Evolutionary conservation across 2,888 invertebrate genomes (phyloP).

Genomic region (Lobophora halterata): DNA sequence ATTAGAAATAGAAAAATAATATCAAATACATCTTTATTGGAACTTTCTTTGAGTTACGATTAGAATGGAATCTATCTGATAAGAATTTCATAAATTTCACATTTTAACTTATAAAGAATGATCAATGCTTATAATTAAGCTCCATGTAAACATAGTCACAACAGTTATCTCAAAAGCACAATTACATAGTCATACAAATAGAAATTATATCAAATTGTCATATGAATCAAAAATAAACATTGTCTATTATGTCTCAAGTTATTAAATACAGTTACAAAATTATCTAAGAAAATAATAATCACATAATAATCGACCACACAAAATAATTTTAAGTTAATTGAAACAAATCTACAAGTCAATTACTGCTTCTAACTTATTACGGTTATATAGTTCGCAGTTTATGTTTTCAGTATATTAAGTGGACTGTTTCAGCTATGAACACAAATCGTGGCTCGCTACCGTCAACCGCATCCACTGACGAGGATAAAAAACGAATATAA

Average conservation of each 20-base stretch:
- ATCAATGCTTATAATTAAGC: slow-evolving; percentile 30
- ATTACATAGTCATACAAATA: slow-evolving; percentile 32
- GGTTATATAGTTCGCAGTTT: slow-evolving; percentile 55
- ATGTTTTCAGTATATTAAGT: slow-evolving; percentile 62
- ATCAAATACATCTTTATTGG: slow-evolving; percentile 75
- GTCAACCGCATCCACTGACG: slow-evolving; percentile 61
- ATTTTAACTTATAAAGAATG: slow-evolving; percentile 25
- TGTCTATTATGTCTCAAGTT: slow-evolving; percentile 70
- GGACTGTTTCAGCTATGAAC: slow-evolving; percentile 73
- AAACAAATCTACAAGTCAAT: slow-evolving; percentile 48
- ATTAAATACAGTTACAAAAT: slow-evolving; percentile 49
- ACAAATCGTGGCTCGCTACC: slow-evolving; percentile 75
- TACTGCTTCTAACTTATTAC: slow-evolving; percentile 44
- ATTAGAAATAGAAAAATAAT: slow-evolving; percentile 81
- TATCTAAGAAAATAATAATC: slow-evolving; percentile 60
- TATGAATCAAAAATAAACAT: slow-evolving; percentile 57
- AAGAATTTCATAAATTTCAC: slow-evolving; percentile 23
- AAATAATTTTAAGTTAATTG: slow-evolving; percentile 48
- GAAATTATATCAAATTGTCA: slow-evolving; percentile 52
- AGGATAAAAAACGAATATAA: slow-evolving; percentile 60
- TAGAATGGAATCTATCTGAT: slow-evolving; percentile 17
- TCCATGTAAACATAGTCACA: slow-evolving; percentile 38
- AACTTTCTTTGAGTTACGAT: slow-evolving; percentile 69
- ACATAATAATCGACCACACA: slow-evolving; percentile 67
- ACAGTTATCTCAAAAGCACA: slow-evolving; percentile 53